Conservation (phyloP, 2,888 invertebrate genomes). For the Limnephilus rhombicus region DNA sequence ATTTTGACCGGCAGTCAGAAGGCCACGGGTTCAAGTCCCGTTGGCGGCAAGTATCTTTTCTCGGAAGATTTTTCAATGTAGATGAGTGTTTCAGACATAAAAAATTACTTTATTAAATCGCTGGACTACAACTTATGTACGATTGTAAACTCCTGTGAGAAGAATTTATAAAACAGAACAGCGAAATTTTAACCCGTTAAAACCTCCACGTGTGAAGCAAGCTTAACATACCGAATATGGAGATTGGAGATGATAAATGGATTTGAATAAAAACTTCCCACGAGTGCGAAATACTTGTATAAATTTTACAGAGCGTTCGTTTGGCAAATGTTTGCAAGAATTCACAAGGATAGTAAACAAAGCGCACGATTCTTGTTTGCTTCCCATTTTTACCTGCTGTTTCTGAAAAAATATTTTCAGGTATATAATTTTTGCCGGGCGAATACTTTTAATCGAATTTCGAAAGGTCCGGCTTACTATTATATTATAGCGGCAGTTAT, state of each 20-base stretch:
- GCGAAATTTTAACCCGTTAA: background rate
- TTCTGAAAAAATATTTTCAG: background rate
- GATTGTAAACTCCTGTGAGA: background rate
- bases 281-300: background rate
- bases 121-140: background rate
- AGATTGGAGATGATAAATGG: background rate
- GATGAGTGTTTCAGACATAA: too few species aligned
- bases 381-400: background rate
- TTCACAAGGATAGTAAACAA: background rate
- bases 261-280: background rate
- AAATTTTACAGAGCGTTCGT: background rate
- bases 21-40: too few species aligned
- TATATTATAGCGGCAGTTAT: background rate
- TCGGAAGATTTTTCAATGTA: too few species aligned
- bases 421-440: background rate
- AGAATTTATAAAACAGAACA: background rate
- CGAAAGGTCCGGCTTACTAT: background rate
- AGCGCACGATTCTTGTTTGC: background rate
- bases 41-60: too few species aligned
- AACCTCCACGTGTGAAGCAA: background rate
- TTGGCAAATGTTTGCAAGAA: background rate
- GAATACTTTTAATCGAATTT: background rate
- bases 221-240: background rate
- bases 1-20: too few species aligned
- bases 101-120: background rate